Evolutionary conservation across 2,888 invertebrate genomes (phyloP).

Genomic region (Ochlodes sylvanus): DNA sequence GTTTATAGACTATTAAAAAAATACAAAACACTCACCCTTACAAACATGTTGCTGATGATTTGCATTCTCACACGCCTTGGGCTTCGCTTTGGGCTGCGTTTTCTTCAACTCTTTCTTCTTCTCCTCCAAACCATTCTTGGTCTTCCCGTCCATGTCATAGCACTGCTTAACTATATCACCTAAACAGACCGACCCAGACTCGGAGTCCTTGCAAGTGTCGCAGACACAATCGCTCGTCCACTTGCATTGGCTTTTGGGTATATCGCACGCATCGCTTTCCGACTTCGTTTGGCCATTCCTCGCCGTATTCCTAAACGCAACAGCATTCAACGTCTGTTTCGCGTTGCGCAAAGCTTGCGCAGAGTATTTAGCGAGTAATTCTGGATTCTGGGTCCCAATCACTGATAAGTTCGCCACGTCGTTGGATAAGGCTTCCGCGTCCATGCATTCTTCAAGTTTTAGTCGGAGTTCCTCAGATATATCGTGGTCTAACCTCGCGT

Average conservation of each 20-base stretch:
- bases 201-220: constrained; percentile 61
- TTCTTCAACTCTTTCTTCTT: constrained; percentile 57
- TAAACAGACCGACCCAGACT: constrained; percentile 53
- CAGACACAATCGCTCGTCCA: constrained; percentile 76
- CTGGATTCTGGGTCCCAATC: constrained; percentile 61
- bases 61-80: constrained; percentile 70
- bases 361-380: constrained; percentile 72
- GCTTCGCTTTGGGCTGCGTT: constrained; percentile 57
- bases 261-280: constrained; percentile 72
- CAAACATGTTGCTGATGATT: constrained; percentile 77
- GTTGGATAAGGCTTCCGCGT: constrained; percentile 46
- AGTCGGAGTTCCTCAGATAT: constrained; percentile 33
- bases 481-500: constrained; percentile 71
- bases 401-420: constrained; percentile 48
- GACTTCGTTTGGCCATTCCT: constrained; percentile 69
- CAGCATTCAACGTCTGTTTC: constrained; percentile 71
- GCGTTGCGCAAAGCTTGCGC: constrained; percentile 73
- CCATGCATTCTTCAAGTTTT: constrained; percentile 41
- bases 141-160: constrained; percentile 53
- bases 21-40: constrained; percentile 62
- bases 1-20: no score
- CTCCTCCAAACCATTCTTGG: constrained; percentile 50
- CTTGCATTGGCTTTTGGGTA: constrained; percentile 70
- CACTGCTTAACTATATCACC: constrained; percentile 66
- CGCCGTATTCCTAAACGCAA: constrained; percentile 67